These are phyloP conservation scores for Morone saxatilis DNA, from an alignment of 2,113 vertebrate species.

Conservation along the genomic window DNA sequence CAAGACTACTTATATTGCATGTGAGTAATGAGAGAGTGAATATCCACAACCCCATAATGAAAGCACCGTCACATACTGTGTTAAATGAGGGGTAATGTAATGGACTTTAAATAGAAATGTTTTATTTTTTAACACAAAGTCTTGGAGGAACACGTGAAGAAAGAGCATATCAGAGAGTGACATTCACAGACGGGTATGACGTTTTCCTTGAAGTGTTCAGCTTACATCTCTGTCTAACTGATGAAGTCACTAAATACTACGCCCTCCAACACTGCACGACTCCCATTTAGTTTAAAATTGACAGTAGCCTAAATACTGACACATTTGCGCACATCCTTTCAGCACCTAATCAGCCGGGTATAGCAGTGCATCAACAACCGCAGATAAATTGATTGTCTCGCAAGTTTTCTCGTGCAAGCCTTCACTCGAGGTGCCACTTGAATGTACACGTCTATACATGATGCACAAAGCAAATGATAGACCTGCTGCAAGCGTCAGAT, in stretches of 20 bases:
- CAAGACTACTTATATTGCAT: neutral
- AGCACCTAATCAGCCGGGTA: slow-evolving; percentile 13
- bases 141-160: neutral
- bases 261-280: fast-evolving
- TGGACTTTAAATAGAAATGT: neutral
- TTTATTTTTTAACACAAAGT: neutral
- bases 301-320: slow-evolving; percentile 25
- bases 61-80: neutral
- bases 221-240: neutral
- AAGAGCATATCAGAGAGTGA: neutral
- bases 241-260: neutral
- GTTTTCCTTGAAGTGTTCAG: slow-evolving; percentile 8
- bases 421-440: neutral
- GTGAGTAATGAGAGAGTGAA: neutral
- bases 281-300: slow-evolving; percentile 29
- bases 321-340: slow-evolving; percentile 13
- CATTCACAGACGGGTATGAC: neutral
- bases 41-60: neutral
- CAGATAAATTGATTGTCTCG: slow-evolving; percentile 18
- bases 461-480: slow-evolving; percentile 32
- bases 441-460: neutral
- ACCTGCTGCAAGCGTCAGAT: slow-evolving; percentile 37
- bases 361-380: neutral
- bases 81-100: neutral
- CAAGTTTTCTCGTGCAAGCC: slow-evolving; percentile 6